Evolutionary conservation across 2,888 invertebrate species (phyloP), one percentile per base, ranked within the genome.

Genomic region (Eledona agricola): DNA sequence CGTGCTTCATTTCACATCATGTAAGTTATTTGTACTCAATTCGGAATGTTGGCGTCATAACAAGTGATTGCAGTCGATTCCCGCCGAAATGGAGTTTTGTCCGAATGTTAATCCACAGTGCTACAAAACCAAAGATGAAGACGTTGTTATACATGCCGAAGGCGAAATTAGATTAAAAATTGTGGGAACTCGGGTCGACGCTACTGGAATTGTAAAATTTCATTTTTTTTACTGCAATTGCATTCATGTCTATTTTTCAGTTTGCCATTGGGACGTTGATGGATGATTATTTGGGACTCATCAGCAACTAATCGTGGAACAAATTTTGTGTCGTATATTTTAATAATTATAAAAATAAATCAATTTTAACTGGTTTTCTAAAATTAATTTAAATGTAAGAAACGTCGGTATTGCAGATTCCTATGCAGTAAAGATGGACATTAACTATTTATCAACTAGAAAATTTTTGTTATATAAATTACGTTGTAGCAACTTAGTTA

Each of bases 21-120:
- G 91, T 92, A 81, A 85, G 88, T 83, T 58, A 31, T 40, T 32
- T 38, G n/a, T 5, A 34, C 13, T 47, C n/a, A n/a, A n/a, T n/a
- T n/a, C n/a, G n/a, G n/a, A n/a, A n/a, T n/a, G n/a, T n/a, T n/a
- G n/a, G 10, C 53, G 52, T 28, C 11, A 42, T 34, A 34, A 22
- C 43, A 42, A 13, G 12, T 45, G 56, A 65, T 59, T 77, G 46
- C 77, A 96, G 94, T 96, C 96, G 1, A 99, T 99, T 66, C 99
- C 99, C 38, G 91, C 96, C 9, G 98, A 99, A 75, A 97, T 99
- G 96, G 95, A 98, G 74, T 99, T 97, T 78, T 99, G 99, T 76
- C 96, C 98, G 0, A 96, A 96, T 75, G 90, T 94, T 17, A 95
- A 93, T 75, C 97, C 98, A 7, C 95, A 96, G 0, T 99, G 98